Percentiles rank a stretch among this genome's conserved stretches.
phyloP scores from a whole-genome alignment of 2,888 invertebrate genomes.

The Brachyptera risi region DNA sequence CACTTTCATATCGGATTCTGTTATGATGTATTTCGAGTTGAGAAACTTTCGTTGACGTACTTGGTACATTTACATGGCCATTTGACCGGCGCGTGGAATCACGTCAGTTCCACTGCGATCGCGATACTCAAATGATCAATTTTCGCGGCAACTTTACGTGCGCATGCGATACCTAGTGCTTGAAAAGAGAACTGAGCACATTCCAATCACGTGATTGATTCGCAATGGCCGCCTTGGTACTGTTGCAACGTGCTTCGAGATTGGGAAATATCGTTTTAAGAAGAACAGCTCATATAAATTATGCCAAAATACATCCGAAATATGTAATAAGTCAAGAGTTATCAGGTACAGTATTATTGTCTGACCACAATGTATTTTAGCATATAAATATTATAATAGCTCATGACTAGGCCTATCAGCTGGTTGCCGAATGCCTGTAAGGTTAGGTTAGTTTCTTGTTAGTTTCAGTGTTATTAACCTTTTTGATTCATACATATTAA shows the following conservation, averaged over 20 bases:
- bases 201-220: conserved; percentile 27
- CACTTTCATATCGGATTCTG: too few relatives aligned
- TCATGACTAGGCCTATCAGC: too few relatives aligned
- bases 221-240: conserved; percentile 31
- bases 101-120: conserved; percentile 22
- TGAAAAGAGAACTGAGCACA: conserved; percentile 22
- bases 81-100: conserved; percentile 33
- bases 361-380: too few relatives aligned
- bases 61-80: conserved; percentile 32
- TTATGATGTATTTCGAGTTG: too few relatives aligned
- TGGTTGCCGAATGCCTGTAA: too few relatives aligned
- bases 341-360: background rate
- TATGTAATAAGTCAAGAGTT: background rate
- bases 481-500: too few relatives aligned
- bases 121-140: conserved; percentile 28
- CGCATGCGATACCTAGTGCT: conserved; percentile 31
- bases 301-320: background rate
- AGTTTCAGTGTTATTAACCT: too few relatives aligned
- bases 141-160: conserved; percentile 27
- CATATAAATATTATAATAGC: too few relatives aligned
- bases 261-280: conserved; percentile 26
- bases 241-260: conserved; percentile 25
- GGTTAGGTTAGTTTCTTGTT: too few relatives aligned
- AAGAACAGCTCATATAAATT: background rate
- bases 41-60: conserved; percentile 39